Evolutionary conservation across 2,888 invertebrate genomes (phyloP).

Genomic region (Ichneumon xanthorius): DNA sequence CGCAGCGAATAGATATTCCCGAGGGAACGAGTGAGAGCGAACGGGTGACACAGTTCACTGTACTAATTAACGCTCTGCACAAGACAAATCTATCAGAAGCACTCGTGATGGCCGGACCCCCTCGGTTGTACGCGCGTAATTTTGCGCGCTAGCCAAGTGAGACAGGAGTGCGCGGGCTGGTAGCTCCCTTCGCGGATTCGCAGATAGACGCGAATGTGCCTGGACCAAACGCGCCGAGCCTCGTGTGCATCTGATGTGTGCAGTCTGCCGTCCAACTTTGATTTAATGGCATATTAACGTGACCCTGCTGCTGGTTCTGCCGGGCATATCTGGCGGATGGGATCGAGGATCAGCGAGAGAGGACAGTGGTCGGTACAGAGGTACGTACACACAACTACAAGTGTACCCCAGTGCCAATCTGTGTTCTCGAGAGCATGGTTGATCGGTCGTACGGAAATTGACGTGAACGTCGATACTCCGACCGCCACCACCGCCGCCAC

Average conservation of each 20-base stretch:
- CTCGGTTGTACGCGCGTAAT: constrained; percentile 70
- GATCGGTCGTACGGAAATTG: constrained; percentile 50
- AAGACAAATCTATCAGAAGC: constrained; percentile 77
- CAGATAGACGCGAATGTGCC: constrained; percentile 59
- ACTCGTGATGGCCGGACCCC: constrained; percentile 51
- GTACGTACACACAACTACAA: constrained; percentile 37
- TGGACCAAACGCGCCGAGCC: constrained; percentile 64
- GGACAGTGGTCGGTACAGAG: constrained; percentile 25
- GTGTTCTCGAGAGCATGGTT: constrained; percentile 51
- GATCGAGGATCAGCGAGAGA: constrained; percentile 73
- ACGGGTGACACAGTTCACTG: constrained; percentile 46
- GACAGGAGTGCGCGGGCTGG: constrained; percentile 49
- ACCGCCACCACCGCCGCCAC: constrained; percentile 2
- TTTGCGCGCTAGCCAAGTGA: constrained; percentile 72
- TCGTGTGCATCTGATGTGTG: constrained; percentile 79
- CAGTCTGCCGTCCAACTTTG: constrained; percentile 78
- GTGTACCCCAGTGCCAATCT: constrained; percentile 23
- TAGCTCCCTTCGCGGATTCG: constrained; percentile 40
- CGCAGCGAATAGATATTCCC: constrained; percentile 22
- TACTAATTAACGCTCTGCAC: constrained; percentile 75
- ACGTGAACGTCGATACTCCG: constrained; percentile 29
- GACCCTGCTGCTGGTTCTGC: constrained; percentile 72
- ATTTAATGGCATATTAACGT: constrained; percentile 81
- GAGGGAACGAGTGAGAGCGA: constrained; percentile 11
- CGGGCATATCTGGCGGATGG: constrained; percentile 70